phyloP scores from a whole-genome alignment of 2,797 vertebrate species.

The Chaunax sp. region DNA sequence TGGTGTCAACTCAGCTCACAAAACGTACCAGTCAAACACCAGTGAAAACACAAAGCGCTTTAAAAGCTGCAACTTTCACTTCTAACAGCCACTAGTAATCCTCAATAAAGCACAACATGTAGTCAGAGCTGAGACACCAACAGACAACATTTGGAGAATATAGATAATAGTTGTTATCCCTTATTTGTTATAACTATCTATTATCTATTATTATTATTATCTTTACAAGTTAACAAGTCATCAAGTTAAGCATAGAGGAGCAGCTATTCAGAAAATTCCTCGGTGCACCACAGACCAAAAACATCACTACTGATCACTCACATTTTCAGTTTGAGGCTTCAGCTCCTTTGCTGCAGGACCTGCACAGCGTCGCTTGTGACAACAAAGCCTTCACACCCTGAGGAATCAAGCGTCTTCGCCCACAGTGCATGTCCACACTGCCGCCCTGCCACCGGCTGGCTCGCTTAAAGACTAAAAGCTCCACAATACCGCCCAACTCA shows the following conservation, averaged over 20 bases:
- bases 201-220: no score
- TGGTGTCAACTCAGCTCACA: slow-evolving; percentile 26
- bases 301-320: slow-evolving; percentile 50
- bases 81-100: not conserved
- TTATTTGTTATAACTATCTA: not conserved
- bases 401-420: slow-evolving; percentile 29
- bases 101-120: not conserved
- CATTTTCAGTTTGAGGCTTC: slow-evolving; percentile 57
- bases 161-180: no score
- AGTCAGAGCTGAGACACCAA: no score
- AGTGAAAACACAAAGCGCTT: not conserved
- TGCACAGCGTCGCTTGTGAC: slow-evolving; percentile 37
- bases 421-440: slow-evolving; percentile 43
- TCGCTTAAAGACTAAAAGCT: slow-evolving; percentile 47
- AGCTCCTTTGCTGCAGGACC: slow-evolving; percentile 25
- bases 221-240: not conserved
- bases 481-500: slow-evolving; percentile 49
- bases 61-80: not conserved
- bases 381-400: slow-evolving; percentile 42
- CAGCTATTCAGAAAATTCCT: not conserved
- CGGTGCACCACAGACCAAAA: not conserved
- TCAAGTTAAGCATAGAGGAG: not conserved
- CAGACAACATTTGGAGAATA: not conserved
- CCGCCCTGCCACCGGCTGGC: slow-evolving; percentile 42
- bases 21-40: slow-evolving; percentile 30